Evolutionary conservation across 2,888 invertebrate genomes (phyloP).

Genomic region (Priocnemis perturbator): DNA sequence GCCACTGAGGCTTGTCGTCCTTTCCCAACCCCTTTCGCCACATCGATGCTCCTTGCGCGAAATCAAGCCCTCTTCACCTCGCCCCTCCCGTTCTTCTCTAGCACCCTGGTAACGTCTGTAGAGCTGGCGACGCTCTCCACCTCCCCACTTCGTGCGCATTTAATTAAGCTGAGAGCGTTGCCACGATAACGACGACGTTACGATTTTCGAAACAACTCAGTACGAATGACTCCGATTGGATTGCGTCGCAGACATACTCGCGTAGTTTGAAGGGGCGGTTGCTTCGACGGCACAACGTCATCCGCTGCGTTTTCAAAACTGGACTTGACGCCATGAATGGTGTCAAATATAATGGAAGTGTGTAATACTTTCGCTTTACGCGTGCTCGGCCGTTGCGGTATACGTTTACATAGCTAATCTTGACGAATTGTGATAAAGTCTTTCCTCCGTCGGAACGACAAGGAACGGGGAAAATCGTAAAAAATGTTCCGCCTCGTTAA

Average conservation of each 20-base stretch:
- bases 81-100: constrained; percentile 26
- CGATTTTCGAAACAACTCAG: constrained; percentile 56
- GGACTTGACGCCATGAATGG: no score
- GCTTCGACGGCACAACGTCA: no score
- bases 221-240: constrained; percentile 47
- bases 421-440: constrained; percentile 49
- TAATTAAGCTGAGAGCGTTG: constrained; percentile 67
- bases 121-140: constrained; percentile 40
- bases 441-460: background rate
- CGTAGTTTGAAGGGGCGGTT: no score
- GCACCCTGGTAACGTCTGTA: constrained; percentile 28
- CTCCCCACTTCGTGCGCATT: constrained; percentile 56
- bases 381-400: no score
- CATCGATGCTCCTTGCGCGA: constrained; percentile 53
- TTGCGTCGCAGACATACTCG: constrained; percentile 19
- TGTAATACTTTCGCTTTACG: no score
- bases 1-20: constrained; percentile 57
- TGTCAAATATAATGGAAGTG: no score
- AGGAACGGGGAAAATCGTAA: constrained; percentile 20
- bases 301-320: no score
- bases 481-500: constrained; percentile 38
- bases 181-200: constrained; percentile 51
- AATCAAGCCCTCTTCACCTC: constrained; percentile 20
- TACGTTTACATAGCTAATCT: constrained; percentile 21
- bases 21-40: constrained; percentile 55